phyloP scores from a whole-genome alignment of 2,888 invertebrate species.

The Panopea generosa region DNA sequence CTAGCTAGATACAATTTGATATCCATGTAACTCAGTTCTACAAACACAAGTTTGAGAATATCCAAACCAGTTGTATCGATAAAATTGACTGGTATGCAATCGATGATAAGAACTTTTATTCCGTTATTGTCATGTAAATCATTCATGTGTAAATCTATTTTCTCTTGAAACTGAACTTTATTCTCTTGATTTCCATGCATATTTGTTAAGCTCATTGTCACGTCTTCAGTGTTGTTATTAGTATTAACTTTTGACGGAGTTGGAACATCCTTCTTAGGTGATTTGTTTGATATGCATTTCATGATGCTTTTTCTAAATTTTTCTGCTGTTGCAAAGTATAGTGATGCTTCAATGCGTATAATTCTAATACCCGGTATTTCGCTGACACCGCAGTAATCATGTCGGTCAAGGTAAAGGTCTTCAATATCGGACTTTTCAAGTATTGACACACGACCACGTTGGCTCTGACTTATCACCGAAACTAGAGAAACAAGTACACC shows the following conservation, averaged over 20 bases:
- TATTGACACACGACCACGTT: conserved; percentile 71
- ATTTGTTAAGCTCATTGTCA: conserved; percentile 45
- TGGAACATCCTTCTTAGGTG: too few relatives aligned
- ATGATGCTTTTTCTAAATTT: conserved; percentile 78
- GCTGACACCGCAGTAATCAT: conserved; percentile 68
- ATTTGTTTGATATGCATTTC: conserved; percentile 65
- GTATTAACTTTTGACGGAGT: too few relatives aligned
- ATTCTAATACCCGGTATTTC: conserved; percentile 76
- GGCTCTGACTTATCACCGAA: conserved; percentile 77
- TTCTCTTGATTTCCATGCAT: too few relatives aligned
- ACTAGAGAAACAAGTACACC: conserved; percentile 76
- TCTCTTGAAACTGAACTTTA: too few relatives aligned
- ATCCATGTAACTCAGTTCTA: conserved; percentile 61
- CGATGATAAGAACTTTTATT: conserved; percentile 67
- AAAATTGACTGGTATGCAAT: conserved; percentile 78
- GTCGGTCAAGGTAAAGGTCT: conserved; percentile 67
- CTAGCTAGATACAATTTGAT: conserved; percentile 72
- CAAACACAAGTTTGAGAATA: conserved; percentile 67
- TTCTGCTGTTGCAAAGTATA: conserved; percentile 83
- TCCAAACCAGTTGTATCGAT: conserved; percentile 78
- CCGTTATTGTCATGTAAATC: conserved; percentile 15
- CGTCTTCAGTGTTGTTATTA: too few relatives aligned
- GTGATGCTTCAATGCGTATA: conserved; percentile 80
- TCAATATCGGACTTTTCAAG: conserved; percentile 70
- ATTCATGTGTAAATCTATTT: conserved; percentile 1